Conservation (phyloP, 2,113 vertebrate genomes). For the Eonycteris spelaea region DNA sequence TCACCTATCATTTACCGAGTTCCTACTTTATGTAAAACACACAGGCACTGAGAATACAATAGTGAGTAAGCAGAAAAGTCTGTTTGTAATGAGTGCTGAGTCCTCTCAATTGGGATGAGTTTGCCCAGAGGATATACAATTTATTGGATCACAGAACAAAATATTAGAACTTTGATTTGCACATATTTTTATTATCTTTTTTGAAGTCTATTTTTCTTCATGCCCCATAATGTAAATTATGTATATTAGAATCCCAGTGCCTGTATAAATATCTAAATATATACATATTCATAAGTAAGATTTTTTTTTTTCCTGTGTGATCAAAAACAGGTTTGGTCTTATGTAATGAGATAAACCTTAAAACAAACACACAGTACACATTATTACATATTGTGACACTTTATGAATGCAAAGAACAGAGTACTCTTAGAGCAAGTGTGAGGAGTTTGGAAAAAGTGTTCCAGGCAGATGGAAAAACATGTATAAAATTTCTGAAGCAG, state of each 20-base stretch:
- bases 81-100: background rate
- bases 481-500: background rate
- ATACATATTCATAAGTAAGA: background rate
- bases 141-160: background rate
- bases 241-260: background rate
- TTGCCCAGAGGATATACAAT: background rate
- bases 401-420: background rate
- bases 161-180: background rate
- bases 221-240: background rate
- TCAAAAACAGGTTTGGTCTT: background rate
- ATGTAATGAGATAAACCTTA: background rate
- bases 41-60: background rate
- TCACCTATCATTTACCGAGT: background rate
- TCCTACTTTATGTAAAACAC: background rate
- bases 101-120: background rate
- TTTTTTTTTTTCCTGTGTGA: background rate
- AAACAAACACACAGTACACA: background rate
- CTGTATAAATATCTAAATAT: background rate
- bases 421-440: background rate
- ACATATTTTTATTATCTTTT: background rate
- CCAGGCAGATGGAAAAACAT: background rate
- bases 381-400: background rate
- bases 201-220: background rate
- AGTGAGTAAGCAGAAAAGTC: background rate
- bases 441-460: background rate